Base-by-base conservation (phyloP, 2,797 vertebrate species). In the Microtus agrestis region DNA sequence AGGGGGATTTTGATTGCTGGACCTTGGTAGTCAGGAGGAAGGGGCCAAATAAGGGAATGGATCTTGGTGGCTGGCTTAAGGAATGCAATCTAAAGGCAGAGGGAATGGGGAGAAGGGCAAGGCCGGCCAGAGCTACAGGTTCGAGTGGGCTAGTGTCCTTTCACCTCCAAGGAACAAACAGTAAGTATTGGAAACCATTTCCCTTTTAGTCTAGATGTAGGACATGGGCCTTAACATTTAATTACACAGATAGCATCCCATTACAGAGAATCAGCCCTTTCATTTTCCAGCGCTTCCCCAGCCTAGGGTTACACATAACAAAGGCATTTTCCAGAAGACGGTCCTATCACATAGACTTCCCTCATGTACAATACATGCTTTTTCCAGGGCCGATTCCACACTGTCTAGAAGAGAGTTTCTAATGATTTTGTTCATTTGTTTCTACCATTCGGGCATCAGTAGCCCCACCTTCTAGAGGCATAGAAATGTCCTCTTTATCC, bases 271-370 rank as follows among this genome's bases (percentile, higher is more conserved):
- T 29, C 87, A 73, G 91, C 51, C 37, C 93, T 94, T 97, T 88
- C 67, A 82, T 76, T 95, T 96, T 96, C 96, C 95, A 51, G 56
- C 31, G 11, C 89, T 88, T 31, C 27, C 27, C 34, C 43, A 67
- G 63, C 46, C 90, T 97, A 87, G 40, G n/a, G 65, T 93, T 96
- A 96, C 93, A 95, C 78, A 74, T 13, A 96, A 71, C 65, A 92
- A 91, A 51, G 78, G 86, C 85, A 89, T 84, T 94, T 96, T 97
- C 88, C 96, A 93, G 94, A 93, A 95, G 81, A 31, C 37, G 40
- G 82, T 27, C 43, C 1, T 6, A 82, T 91, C 73, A 14, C 19
- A 40, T 10, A 69, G 34, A 67, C 37, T 61, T 19, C 65, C 76
- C 63, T 89, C 40, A 54, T 37, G n/a, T 46, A 85, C 21, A 56